Base-by-base conservation (phyloP, 2,113 vertebrate genomes). In the Amblyopsis rosae region DNA sequence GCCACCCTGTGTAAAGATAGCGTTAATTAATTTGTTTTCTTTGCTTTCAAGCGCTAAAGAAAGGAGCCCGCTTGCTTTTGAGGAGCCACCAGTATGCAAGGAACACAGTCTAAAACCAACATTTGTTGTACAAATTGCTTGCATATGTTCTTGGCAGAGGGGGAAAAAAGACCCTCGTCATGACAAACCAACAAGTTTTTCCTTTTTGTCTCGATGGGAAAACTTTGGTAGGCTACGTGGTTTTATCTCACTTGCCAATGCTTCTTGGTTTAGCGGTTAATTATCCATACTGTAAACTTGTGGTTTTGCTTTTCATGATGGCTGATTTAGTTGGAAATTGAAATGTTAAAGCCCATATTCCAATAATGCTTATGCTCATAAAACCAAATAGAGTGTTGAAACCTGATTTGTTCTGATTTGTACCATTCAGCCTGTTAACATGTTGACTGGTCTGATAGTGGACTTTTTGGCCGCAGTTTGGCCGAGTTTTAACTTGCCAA, bases 1-100 rank as follows among this genome's bases (percentile, higher is more conserved):
- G 88, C 88, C 72, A 47, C 60, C 76, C 79, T 65, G 51, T 77
- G 81, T 79, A 80, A 81, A 91, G 91, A 91, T 89, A 90, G 89
- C 79, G 87, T 87, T 90, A 89, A 92, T 93, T 91, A 89, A 93
- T 92, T 87, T 86, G 87, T 92, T 93, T 91, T 84, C 84, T 90
- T 92, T 92, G 77, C 81, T 86, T 88, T 88, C 69, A 86, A 89
- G 81, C 82, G 71, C 81, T 82, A 90, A 90, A 69, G 74, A 92
- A 91, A 62, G 73, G 75, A 77, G 76, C 72, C 82, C 77, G 72
- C 56, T 76, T 74, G 77, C 81, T 78, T 85, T 80, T 49, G 75
- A 81, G 63, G 69, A 91, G 86, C 88, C 91, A 87, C 85, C 69
- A 79, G 78, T 75, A 79, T 76, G 65, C 77, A 86, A 85, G 79